Evolutionary conservation across 2,888 invertebrate species (phyloP).

Genomic region (Ophioninae sp.): DNA sequence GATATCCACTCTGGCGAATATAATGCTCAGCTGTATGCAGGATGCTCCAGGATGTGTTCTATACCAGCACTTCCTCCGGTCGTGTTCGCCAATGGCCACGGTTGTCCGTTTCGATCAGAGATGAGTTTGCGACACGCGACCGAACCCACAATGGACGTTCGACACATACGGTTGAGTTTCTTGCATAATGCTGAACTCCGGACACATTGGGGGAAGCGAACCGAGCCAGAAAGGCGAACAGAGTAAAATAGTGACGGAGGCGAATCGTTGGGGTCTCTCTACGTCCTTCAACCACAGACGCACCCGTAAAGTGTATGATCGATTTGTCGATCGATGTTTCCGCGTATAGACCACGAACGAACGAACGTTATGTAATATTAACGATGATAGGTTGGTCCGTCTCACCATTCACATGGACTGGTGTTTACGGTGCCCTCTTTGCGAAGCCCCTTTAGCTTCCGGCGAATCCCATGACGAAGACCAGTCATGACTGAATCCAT

Average conservation of each 20-base stretch:
- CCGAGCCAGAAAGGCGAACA: conserved; percentile 27
- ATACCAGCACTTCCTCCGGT: conserved; percentile 76
- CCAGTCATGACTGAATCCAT: neutral
- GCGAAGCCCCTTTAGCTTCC: conserved; percentile 51
- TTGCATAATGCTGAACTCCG: conserved; percentile 54
- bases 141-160: neutral
- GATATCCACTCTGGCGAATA: conserved; percentile 49
- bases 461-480: conserved; percentile 33
- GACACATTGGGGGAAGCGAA: conserved; percentile 42
- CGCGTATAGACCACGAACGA: conserved; percentile 64
- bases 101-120: conserved; percentile 62
- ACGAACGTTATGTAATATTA: conserved; percentile 64
- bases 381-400: conserved; percentile 44
- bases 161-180: conserved; percentile 3
- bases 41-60: conserved; percentile 77
- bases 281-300: conserved; percentile 32
- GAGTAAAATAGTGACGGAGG: conserved; percentile 22
- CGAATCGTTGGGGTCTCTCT: conserved; percentile 9
- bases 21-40: conserved; percentile 63
- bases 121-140: neutral
- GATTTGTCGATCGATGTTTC: conserved; percentile 75
- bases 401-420: conserved; percentile 59
- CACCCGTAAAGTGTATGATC: conserved; percentile 65
- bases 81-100: conserved; percentile 67
- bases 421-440: conserved; percentile 16